A percentile compares a stretch with the other conserved stretches of the same genome.
Conservation (phyloP, 1,140 invertebrate species). For the Leptinotarsa lineolata region DNA sequence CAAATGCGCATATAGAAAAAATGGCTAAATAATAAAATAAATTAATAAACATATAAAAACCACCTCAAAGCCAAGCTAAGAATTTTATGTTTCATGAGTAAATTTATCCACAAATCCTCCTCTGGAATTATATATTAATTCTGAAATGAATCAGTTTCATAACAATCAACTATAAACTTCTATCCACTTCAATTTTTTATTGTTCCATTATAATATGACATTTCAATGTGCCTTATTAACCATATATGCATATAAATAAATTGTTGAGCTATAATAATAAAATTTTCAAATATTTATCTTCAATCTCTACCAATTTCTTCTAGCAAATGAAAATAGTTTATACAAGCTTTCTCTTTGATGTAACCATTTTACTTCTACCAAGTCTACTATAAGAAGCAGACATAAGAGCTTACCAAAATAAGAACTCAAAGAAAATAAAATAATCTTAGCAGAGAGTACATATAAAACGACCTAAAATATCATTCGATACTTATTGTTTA, state of each 20-base stretch:
- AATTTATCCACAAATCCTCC: too few relatives aligned
- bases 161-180: not conserved
- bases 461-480: slow-evolving; percentile 1
- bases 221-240: slow-evolving; percentile 3
- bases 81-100: too few relatives aligned
- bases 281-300: not conserved
- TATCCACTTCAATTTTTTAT: not conserved
- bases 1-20: too few relatives aligned
- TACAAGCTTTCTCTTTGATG: not conserved
- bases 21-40: too few relatives aligned
- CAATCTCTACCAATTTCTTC: not conserved
- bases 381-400: not conserved
- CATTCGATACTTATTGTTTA: not conserved
- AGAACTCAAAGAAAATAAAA: not conserved
- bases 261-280: slow-evolving; percentile 1
- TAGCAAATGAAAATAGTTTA: not conserved
- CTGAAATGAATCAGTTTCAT: too few relatives aligned
- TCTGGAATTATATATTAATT: too few relatives aligned
- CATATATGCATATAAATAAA: slow-evolving; percentile 1
- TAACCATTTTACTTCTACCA: not conserved
- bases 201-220: not conserved
- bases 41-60: too few relatives aligned
- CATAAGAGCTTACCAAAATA: not conserved
- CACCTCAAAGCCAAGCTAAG: too few relatives aligned
- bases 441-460: slow-evolving; percentile 8